Conservation (phyloP, 2,888 invertebrate genomes). For the Halictus quadricinctus region DNA sequence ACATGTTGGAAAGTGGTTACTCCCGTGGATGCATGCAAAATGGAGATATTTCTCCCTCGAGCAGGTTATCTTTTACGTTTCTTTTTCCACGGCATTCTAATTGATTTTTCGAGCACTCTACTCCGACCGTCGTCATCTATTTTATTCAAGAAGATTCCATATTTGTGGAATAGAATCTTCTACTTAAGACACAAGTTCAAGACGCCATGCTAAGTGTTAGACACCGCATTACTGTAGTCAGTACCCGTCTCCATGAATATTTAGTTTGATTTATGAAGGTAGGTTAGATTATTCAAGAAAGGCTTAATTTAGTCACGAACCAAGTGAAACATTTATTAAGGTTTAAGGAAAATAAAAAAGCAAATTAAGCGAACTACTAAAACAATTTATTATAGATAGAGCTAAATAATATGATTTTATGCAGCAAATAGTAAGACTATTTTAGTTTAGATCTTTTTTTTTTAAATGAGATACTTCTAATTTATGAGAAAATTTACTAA, state of each 20-base stretch:
- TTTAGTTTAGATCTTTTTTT: too few relatives aligned
- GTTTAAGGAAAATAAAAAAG: not conserved
- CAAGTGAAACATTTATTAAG: not conserved
- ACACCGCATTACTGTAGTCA: not conserved
- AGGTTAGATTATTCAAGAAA: not conserved
- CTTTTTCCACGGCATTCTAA: not conserved
- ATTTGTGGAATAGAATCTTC: not conserved
- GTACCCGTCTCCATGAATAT: not conserved
- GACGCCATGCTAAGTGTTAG: not conserved
- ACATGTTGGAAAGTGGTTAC: constrained; percentile 1
- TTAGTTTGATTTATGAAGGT: not conserved
- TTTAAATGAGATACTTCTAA: too few relatives aligned
- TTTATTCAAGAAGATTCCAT: not conserved
- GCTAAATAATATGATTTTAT: too few relatives aligned
- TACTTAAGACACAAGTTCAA: not conserved
- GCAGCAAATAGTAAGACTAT: too few relatives aligned
- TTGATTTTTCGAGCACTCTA: not conserved
- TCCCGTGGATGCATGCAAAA: constrained; percentile 15
- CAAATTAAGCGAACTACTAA: too few relatives aligned
- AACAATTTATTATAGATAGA: too few relatives aligned
- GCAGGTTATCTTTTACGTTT: not conserved
- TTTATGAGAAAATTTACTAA: too few relatives aligned
- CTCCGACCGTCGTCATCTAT: not conserved
- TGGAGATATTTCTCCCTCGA: not conserved
- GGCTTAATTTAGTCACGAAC: not conserved